Percentiles rank a stretch among this genome's conserved stretches.
These are phyloP conservation scores for Elaphurus davidianus DNA, from an alignment of 2,113 vertebrate genomes.

Conservation along the genomic window DNA sequence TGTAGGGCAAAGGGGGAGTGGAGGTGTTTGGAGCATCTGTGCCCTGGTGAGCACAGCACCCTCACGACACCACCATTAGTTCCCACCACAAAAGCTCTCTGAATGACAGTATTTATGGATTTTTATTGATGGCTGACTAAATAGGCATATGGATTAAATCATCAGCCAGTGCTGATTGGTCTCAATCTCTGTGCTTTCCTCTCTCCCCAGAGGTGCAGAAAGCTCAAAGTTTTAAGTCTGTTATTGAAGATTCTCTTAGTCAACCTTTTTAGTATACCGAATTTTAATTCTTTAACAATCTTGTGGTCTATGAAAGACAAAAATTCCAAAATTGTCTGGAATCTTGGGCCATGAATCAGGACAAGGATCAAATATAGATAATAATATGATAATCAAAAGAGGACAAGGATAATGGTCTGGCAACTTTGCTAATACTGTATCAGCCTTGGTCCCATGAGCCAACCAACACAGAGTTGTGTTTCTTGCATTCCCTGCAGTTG, in stretches of 20 bases:
- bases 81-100: background rate
- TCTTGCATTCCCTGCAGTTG: background rate
- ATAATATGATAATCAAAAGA: background rate
- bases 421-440: background rate
- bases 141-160: background rate
- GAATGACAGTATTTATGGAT: background rate
- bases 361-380: background rate
- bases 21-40: background rate
- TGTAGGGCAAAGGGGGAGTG: background rate
- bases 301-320: background rate
- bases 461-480: background rate
- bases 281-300: background rate
- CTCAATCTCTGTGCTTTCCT: background rate
- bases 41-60: background rate
- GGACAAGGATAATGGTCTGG: background rate
- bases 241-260: background rate
- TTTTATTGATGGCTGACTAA: background rate
- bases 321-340: background rate
- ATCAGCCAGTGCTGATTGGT: background rate
- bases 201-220: background rate
- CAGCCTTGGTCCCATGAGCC: background rate
- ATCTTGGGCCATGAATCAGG: background rate
- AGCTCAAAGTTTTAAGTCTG: background rate
- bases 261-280: background rate
- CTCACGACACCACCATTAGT: background rate